Base-by-base conservation (phyloP, 2,113 vertebrate genomes). In the Tenrec ecaudatus region DNA sequence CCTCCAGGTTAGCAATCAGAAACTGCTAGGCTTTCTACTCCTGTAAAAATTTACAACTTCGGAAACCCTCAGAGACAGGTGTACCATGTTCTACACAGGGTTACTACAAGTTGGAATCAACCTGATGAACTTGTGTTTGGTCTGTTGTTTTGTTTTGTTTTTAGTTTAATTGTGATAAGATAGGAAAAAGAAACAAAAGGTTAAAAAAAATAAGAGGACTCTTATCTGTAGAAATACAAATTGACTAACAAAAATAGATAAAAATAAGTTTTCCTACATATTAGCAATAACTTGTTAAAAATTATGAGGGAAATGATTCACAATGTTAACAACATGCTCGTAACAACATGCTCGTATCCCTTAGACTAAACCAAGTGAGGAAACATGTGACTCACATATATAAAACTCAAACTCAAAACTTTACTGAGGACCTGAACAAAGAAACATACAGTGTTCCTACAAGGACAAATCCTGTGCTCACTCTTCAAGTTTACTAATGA, bases 401-500 rank as follows among this genome's bases (percentile, higher is more conserved):
- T 71, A 71, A 23, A 71, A 71, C 68, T 71, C 31, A 76, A 76
- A 76, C 36, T 40, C 73, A 76, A 40, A 75, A 76, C 9, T 77
- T 89, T 77, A 84, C 11, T 79, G 47, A 53, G 36, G 38, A 75
- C 31, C 79, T n/a, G 38, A 86, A 31, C 3, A 82, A 27, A 88
- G 29, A 83, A 78, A 76, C 73, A 62, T 73, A 53, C 25, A 62
- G 84, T 79, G 38, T 38, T 84, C 75, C 86, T 79, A 53, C 36
- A 36, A 73, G 23, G 60, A 84, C 69, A 85, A 47, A 31, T 43
- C 15, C 38, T 57, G 69, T 47, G 62, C 64, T 79, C 62, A 78
- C 6, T 71, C 53, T 53, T 89, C 47, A 89, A 89, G 53, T 93
- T 86, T 75, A 64, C 64, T 36, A 33, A 92, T 79, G 81, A 12